A percentile compares a stretch with the other conserved stretches of the same genome.
These are phyloP conservation scores for Perca fluviatilis DNA, from an alignment of 2,113 vertebrate species.

Conservation along the genomic window DNA sequence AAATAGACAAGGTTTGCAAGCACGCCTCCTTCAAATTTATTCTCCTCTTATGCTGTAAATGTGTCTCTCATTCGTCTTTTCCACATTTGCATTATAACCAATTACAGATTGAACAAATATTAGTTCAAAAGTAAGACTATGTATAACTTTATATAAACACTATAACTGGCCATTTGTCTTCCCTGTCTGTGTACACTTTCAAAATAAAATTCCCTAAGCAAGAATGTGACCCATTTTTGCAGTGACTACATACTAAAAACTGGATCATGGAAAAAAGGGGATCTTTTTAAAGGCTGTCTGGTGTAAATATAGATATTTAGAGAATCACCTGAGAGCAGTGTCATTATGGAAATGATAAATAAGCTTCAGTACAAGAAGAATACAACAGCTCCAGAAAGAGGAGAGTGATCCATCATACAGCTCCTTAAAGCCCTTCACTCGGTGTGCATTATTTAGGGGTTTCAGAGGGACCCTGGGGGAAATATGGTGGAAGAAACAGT, in stretches of 20 bases:
- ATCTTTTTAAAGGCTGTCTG: conserved; percentile 48
- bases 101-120: background rate
- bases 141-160: background rate
- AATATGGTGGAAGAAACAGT: conserved; percentile 60
- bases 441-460: conserved; percentile 81
- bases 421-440: conserved; percentile 71
- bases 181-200: conserved; percentile 7
- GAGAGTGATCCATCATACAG: conserved; percentile 77
- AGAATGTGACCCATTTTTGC: conserved; percentile 65
- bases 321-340: conserved; percentile 70
- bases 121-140: conserved; percentile 1
- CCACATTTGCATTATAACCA: background rate
- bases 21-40: background rate
- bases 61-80: background rate
- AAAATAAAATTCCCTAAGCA: conserved; percentile 47
- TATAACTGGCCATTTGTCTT: background rate
- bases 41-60: background rate
- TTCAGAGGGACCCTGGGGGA: conserved; percentile 71
- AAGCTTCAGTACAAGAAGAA: conserved; percentile 53
- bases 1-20: background rate
- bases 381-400: conserved; percentile 57
- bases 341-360: conserved; percentile 75
- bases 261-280: conserved; percentile 57
- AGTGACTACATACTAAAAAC: conserved; percentile 55
- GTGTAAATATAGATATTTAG: conserved; percentile 75